Conservation (phyloP, 1,140 invertebrate genomes). For the Chlorops oryzae region DNA sequence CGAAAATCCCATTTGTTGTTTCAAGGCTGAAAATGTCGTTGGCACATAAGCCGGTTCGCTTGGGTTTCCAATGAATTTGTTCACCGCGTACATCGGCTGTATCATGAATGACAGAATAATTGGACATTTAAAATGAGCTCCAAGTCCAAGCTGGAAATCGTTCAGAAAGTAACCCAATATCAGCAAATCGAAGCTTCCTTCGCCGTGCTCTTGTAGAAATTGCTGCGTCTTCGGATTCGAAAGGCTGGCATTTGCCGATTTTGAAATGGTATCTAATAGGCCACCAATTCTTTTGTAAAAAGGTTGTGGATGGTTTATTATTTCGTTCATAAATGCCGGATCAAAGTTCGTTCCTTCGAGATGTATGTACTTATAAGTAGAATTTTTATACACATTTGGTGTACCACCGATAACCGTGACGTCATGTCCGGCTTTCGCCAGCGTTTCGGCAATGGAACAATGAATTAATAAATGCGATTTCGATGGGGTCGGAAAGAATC, state of each 20-base stretch:
- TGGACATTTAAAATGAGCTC: conserved; percentile 19
- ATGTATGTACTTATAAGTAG: conserved; percentile 4
- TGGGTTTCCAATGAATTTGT: conserved; percentile 18
- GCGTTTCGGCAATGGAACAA: conserved; percentile 16
- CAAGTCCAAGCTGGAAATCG: conserved; percentile 20
- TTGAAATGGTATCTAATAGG: not conserved
- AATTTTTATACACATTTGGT: not conserved
- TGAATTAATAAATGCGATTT: conserved; percentile 26
- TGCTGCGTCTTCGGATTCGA: conserved; percentile 1
- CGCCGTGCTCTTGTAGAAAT: conserved; percentile 5
- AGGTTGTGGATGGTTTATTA: not conserved
- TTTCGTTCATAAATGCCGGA: not conserved
- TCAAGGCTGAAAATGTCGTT: conserved; percentile 2
- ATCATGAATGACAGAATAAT: conserved; percentile 13
- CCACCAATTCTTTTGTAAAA: not conserved
- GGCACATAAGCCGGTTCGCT: conserved; percentile 15
- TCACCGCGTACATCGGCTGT: conserved; percentile 4
- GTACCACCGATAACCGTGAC: conserved; percentile 18
- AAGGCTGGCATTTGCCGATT: not conserved
- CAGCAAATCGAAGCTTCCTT: conserved; percentile 18
- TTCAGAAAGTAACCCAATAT: conserved; percentile 19
- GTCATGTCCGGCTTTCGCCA: conserved; percentile 26
- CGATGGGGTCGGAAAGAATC: conserved; percentile 23
- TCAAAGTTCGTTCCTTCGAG: not conserved
- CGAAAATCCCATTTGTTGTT: conserved; percentile 11